Evolutionary conservation across 1,140 invertebrate species (phyloP).

Genomic region (Hypothenemus hampei): DNA sequence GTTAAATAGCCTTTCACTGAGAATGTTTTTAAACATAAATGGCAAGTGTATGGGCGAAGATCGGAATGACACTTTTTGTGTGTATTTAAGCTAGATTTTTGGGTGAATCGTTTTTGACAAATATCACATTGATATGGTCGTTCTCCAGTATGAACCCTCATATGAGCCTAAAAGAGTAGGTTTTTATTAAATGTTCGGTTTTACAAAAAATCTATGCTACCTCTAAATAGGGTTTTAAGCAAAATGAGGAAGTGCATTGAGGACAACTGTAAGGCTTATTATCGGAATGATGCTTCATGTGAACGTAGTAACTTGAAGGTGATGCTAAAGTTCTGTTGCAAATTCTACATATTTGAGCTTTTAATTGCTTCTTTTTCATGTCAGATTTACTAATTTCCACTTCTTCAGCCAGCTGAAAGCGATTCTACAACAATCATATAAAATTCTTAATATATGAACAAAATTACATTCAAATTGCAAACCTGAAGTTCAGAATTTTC

Average conservation of each 20-base stretch:
- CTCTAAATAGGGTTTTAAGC: constrained; percentile 61
- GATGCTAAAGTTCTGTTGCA: constrained; percentile 72
- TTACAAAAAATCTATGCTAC: constrained; percentile 26
- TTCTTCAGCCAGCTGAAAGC: background rate
- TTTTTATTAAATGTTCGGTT: background rate
- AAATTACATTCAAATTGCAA: background rate
- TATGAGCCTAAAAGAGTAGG: constrained; percentile 54
- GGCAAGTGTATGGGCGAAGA: constrained; percentile 72
- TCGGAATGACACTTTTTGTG: constrained; percentile 80
- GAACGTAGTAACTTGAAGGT: constrained; percentile 71
- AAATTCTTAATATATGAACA: background rate
- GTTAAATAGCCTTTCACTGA: constrained; percentile 73
- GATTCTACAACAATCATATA: background rate
- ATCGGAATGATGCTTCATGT: constrained; percentile 73
- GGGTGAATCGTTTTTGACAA: constrained; percentile 70
- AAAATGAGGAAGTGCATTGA: constrained; percentile 60
- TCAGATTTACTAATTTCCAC: background rate
- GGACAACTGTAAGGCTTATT: constrained; percentile 76
- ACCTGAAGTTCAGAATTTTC: background rate
- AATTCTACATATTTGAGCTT: constrained; percentile 67
- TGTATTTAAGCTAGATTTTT: constrained; percentile 75
- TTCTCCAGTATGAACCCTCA: constrained; percentile 73
- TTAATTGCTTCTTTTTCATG: constrained; percentile 35
- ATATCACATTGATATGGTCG: constrained; percentile 72
- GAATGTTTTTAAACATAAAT: constrained; percentile 68